phyloP scores from a whole-genome alignment of 2,113 vertebrate species.

The Ceuthmochares aereus region DNA sequence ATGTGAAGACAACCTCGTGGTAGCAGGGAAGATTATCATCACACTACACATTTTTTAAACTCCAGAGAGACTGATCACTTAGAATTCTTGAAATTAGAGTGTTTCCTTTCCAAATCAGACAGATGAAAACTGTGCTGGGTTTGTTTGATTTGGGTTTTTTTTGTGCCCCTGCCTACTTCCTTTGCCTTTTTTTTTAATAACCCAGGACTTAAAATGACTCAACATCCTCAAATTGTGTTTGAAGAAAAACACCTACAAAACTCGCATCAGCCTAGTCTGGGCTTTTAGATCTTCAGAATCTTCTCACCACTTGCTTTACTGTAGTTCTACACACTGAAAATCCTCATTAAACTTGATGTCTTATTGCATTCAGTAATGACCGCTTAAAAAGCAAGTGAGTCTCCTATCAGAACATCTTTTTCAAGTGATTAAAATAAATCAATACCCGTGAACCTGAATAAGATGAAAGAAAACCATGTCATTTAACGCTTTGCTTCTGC shows the following conservation, averaged over 20 bases:
- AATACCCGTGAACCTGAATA: background rate
- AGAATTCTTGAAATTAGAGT: background rate
- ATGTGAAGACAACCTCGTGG: background rate
- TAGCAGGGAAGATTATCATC: background rate
- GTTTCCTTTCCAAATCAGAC: background rate
- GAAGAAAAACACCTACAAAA: conserved; percentile 39
- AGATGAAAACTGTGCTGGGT: background rate
- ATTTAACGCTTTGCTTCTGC: background rate
- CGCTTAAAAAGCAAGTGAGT: background rate
- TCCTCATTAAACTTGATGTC: background rate
- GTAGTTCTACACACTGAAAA: background rate
- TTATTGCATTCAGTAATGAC: background rate
- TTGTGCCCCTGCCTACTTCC: background rate
- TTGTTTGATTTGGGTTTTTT: background rate
- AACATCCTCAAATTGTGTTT: conserved; percentile 61
- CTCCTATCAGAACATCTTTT: background rate
- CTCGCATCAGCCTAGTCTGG: background rate
- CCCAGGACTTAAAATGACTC: conserved; percentile 46
- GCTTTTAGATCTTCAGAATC: background rate
- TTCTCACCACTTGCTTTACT: background rate
- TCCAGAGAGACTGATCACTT: background rate
- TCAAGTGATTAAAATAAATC: conserved; percentile 18
- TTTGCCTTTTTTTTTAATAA: background rate
- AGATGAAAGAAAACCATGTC: background rate
- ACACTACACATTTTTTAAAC: background rate